A percentile compares a stretch with the other conserved stretches of the same genome.
phyloP scores from a whole-genome alignment of 2,113 vertebrate genomes.

The Neolamprologus fasciatus region DNA sequence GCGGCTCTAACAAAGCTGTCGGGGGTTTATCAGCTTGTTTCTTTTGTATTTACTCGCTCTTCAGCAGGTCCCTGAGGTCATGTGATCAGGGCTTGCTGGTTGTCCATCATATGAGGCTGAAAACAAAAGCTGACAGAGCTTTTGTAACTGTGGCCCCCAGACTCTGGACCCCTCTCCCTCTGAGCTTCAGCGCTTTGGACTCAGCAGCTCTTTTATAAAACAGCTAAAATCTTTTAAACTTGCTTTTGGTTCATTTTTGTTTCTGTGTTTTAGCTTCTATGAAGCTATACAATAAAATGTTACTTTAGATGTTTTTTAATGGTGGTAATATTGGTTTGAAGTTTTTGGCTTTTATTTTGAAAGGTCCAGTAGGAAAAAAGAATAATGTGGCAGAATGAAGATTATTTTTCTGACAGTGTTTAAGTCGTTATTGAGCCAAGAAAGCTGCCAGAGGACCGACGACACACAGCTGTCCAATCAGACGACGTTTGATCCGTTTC shows the following conservation, averaged over 20 bases:
- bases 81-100: background rate
- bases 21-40: background rate
- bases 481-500: background rate
- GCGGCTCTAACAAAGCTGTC: background rate
- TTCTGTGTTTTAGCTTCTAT: background rate
- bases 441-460: background rate
- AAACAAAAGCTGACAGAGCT: background rate
- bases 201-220: background rate
- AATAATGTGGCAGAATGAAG: background rate
- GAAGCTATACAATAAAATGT: background rate
- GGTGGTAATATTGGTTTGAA: background rate
- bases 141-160: background rate
- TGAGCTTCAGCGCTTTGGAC: background rate
- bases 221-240: background rate
- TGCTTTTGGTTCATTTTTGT: background rate
- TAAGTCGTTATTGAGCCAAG: background rate
- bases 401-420: background rate
- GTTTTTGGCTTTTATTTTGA: background rate
- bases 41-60: background rate
- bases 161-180: accelerated
- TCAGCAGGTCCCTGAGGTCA: background rate
- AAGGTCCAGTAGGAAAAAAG: background rate
- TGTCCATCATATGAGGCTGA: background rate
- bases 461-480: background rate
- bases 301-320: background rate